These are phyloP conservation scores for Dicycla oo DNA, from an alignment of 2,888 invertebrate species.

Conservation along the genomic window DNA sequence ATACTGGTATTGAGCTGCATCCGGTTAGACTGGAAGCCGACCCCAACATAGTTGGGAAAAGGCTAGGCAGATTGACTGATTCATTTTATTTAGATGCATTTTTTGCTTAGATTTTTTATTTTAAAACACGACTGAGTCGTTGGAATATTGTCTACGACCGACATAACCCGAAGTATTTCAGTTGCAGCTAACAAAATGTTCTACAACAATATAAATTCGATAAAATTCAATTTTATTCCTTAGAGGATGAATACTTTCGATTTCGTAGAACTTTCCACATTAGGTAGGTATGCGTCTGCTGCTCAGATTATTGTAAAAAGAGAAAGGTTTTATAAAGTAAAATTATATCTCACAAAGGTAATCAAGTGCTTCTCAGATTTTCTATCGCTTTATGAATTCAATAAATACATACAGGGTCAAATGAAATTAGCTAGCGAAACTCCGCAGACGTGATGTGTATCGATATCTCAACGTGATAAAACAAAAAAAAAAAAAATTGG, in stretches of 20 bases:
- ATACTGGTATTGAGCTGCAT: too few relatives aligned
- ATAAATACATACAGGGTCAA: too few relatives aligned
- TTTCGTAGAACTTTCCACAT: conserved; percentile 17
- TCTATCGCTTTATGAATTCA: background rate
- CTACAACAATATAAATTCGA: conserved; percentile 16
- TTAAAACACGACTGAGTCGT: background rate
- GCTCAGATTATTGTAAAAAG: conserved; percentile 7
- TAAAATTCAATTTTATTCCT: conserved; percentile 27
- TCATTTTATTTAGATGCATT: too few relatives aligned
- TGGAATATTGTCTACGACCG: background rate
- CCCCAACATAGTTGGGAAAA: too few relatives aligned
- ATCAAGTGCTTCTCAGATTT: background rate
- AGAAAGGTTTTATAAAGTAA: conserved; percentile 10
- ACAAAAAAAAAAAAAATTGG: too few relatives aligned
- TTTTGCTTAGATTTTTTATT: too few relatives aligned
- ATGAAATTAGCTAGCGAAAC: too few relatives aligned
- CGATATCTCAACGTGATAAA: too few relatives aligned
- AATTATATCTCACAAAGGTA: conserved; percentile 1
- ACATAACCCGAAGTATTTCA: background rate
- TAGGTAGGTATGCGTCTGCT: conserved; percentile 21
- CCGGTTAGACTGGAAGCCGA: too few relatives aligned
- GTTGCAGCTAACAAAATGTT: background rate
- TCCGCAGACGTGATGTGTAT: too few relatives aligned
- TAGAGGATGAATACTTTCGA: conserved; percentile 5
- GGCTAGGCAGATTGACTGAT: too few relatives aligned